Evolutionary conservation across 2,113 vertebrate genomes (phyloP).

Genomic region (Tupaia tana): DNA sequence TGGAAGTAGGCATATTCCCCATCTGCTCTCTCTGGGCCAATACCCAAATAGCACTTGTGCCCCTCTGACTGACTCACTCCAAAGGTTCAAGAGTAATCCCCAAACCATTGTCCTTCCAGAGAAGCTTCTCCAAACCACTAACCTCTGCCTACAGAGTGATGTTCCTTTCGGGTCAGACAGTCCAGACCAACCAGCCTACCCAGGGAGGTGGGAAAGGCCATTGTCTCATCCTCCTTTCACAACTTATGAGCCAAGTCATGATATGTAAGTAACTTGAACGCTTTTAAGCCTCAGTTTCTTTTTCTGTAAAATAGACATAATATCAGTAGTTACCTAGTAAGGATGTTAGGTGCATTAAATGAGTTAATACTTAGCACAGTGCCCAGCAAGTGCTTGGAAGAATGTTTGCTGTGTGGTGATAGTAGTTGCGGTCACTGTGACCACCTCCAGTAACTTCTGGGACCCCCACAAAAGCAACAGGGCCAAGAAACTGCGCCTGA

Average conservation of each 20-base stretch:
- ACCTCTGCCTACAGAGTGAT: no score
- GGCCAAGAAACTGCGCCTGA: neutral
- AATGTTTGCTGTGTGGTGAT: neutral
- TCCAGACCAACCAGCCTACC: neutral
- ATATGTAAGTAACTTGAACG: neutral
- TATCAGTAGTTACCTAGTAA: neutral
- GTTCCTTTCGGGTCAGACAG: neutral
- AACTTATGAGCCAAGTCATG: neutral
- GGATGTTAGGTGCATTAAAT: neutral
- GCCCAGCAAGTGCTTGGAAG: neutral
- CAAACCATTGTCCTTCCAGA: neutral
- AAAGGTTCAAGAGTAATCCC: neutral
- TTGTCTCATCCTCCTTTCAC: neutral
- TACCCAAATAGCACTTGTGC: fast-evolving
- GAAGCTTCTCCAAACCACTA: neutral
- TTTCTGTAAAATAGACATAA: neutral
- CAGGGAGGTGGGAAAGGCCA: neutral
- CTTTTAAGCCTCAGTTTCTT: neutral
- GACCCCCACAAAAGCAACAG: neutral
- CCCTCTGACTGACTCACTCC: no score
- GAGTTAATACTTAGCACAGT: neutral
- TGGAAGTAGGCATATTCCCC: neutral
- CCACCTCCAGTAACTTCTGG: neutral
- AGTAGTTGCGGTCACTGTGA: neutral
- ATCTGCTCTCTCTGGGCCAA: neutral